phyloP scores from a whole-genome alignment of 2,113 vertebrate genomes.

The Mesitornis unicolor region DNA sequence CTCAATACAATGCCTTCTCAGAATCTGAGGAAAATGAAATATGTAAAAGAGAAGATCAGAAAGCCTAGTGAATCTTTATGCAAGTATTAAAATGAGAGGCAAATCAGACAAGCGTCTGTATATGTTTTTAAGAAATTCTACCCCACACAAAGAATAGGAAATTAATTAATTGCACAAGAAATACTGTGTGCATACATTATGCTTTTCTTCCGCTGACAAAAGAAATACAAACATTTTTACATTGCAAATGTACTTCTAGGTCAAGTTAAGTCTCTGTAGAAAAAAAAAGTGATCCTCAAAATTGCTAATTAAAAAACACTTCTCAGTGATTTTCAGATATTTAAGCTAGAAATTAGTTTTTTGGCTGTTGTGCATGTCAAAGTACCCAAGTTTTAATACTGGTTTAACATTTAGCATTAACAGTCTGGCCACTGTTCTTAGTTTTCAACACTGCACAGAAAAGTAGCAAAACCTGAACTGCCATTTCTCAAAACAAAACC shows the following conservation, averaged over 20 bases:
- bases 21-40: slow-evolving; percentile 44
- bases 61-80: slow-evolving; percentile 31
- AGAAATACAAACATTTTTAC: slow-evolving; percentile 25
- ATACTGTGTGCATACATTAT: background rate
- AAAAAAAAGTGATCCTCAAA: background rate
- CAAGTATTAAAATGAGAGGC: slow-evolving; percentile 48
- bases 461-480: background rate
- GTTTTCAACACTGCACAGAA: background rate
- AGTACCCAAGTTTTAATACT: slow-evolving; percentile 6
- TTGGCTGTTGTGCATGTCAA: slow-evolving; percentile 21
- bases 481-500: background rate
- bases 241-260: background rate
- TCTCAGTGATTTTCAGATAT: slow-evolving; percentile 33
- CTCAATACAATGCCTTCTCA: slow-evolving; percentile 33
- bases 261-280: background rate
- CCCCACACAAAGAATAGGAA: slow-evolving; percentile 21
- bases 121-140: slow-evolving; percentile 7
- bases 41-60: slow-evolving; percentile 50
- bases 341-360: slow-evolving; percentile 27
- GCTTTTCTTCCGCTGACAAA: background rate
- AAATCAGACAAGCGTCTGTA: background rate
- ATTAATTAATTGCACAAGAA: slow-evolving; percentile 49
- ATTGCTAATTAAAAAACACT: slow-evolving; percentile 47
- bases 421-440: background rate
- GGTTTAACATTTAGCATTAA: background rate